Evolutionary conservation across 1,140 invertebrate genomes (phyloP).

Genomic region (Daktulosphaira vitifoliae): DNA sequence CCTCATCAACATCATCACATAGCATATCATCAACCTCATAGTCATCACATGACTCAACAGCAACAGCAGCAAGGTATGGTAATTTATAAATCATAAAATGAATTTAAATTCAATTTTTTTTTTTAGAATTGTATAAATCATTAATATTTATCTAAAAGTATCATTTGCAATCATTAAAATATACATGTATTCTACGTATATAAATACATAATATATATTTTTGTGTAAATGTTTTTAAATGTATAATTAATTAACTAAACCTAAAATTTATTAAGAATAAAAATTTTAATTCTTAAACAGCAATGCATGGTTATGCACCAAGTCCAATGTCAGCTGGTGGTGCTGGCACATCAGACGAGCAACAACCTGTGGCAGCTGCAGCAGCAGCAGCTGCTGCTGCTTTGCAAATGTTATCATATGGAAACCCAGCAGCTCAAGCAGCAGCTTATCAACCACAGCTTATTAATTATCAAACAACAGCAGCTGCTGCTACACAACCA

Average conservation of each 20-base stretch:
- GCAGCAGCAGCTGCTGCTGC: conserved; percentile 5
- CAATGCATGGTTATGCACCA: neutral
- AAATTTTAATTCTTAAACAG: no score
- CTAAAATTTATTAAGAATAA: no score
- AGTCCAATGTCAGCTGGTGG: neutral
- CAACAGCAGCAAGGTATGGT: conserved; percentile 8
- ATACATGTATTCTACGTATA: no score
- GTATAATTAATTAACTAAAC: no score
- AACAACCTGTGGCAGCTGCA: neutral
- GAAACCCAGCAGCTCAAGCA: neutral
- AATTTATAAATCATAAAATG: neutral
- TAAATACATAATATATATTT: no score
- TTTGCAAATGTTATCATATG: neutral
- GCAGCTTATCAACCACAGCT: conserved; percentile 6
- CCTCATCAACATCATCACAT: neutral
- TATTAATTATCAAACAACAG: neutral
- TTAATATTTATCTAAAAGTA: no score
- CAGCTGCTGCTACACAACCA: neutral
- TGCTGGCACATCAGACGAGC: neutral
- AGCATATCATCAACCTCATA: neutral
- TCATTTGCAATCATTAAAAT: no score
- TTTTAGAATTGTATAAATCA: no score
- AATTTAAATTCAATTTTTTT: no score
- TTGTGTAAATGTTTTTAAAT: no score
- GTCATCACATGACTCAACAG: no score